Percentiles rank a stretch among this genome's conserved stretches.
phyloP scores from a whole-genome alignment of 2,113 vertebrate species.

The Chionis minor region DNA sequence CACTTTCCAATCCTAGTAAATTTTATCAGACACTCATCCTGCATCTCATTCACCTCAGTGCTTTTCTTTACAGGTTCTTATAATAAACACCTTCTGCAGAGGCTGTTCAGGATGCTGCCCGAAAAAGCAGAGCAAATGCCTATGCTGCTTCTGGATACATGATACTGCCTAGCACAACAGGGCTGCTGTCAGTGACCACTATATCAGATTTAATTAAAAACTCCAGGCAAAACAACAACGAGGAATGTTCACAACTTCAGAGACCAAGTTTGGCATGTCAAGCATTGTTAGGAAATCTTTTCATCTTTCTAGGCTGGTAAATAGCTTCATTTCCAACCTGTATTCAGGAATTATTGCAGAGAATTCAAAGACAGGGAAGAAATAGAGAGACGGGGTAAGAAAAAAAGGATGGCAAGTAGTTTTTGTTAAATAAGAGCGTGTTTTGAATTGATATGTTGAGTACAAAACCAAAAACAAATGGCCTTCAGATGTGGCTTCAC shows the following conservation, averaged over 20 bases:
- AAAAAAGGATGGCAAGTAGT: neutral
- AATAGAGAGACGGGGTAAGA: neutral
- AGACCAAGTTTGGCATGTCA: neutral
- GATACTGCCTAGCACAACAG: neutral
- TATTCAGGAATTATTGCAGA: constrained; percentile 12
- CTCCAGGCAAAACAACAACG: neutral
- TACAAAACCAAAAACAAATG: constrained; percentile 66
- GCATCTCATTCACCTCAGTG: neutral
- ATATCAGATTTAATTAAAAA: constrained; percentile 1
- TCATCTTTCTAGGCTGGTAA: neutral
- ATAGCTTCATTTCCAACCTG: constrained; percentile 25
- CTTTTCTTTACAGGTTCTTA: neutral
- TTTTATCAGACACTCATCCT: neutral
- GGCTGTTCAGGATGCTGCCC: neutral
- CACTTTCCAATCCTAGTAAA: neutral
- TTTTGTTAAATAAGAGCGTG: neutral
- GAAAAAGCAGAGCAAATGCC: neutral
- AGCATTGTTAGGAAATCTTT: constrained; percentile 18
- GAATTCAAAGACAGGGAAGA: neutral
- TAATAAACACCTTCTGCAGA: neutral
- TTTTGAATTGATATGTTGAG: constrained; percentile 49
- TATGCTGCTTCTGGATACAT: neutral
- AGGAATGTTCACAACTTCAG: neutral
- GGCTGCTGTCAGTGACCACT: neutral
- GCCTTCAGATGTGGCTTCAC: constrained; percentile 41